Percentiles rank a stretch among this genome's conserved stretches.
These are phyloP conservation scores for Periparus ater DNA, from an alignment of 2,797 vertebrate species.

Conservation along the genomic window DNA sequence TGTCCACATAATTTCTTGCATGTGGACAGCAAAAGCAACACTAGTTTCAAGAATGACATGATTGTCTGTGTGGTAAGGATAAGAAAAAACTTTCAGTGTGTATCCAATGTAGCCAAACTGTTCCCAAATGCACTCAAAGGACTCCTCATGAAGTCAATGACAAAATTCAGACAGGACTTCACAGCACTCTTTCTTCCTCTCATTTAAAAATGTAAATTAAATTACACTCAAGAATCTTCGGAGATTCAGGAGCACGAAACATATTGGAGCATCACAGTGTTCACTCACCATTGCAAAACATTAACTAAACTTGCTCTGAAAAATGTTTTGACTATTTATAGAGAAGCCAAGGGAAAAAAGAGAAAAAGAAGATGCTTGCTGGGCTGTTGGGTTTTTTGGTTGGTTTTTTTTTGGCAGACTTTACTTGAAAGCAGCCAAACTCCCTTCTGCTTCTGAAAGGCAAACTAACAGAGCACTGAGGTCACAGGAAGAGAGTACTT, in stretches of 20 bases:
- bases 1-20: slow-evolving; percentile 67
- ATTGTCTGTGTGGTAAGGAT: slow-evolving; percentile 23
- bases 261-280: not conserved
- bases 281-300: slow-evolving; percentile 34
- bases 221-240: slow-evolving; percentile 14
- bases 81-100: slow-evolving; percentile 28
- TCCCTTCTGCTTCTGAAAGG: slow-evolving; percentile 28
- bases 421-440: slow-evolving; percentile 37
- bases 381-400: not conserved
- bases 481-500: not conserved
- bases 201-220: slow-evolving; percentile 36
- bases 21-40: slow-evolving; percentile 64
- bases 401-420: slow-evolving; percentile 31
- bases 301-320: slow-evolving; percentile 54
- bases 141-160: not conserved
- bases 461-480: not conserved
- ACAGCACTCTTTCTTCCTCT: not conserved
- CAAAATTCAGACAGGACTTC: slow-evolving; percentile 23
- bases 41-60: slow-evolving; percentile 57
- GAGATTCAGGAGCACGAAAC: not conserved
- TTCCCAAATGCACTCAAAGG: slow-evolving; percentile 5
- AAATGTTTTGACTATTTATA: slow-evolving; percentile 59
- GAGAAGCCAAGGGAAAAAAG: not conserved
- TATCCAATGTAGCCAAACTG: slow-evolving; percentile 9
- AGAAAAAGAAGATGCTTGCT: not conserved